A percentile compares a stretch with the other conserved stretches of the same genome.
Evolutionary conservation across 2,888 invertebrate genomes (phyloP).

Genomic region (Achlya flavicornis): DNA sequence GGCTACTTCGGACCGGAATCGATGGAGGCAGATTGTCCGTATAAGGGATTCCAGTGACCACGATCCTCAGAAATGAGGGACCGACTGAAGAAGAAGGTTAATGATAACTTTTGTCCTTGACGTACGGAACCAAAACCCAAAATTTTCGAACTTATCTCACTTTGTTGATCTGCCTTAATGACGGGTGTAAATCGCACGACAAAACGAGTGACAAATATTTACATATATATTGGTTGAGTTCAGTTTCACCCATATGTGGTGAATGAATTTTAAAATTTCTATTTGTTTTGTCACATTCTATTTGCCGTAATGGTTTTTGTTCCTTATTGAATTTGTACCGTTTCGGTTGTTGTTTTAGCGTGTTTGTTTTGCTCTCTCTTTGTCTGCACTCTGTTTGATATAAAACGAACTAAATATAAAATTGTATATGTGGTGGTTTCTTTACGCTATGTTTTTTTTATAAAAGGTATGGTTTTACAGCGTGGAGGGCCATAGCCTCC

Average conservation of each 20-base stretch:
- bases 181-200: not conserved
- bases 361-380: not conserved
- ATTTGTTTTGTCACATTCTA: slow-evolving; percentile 4
- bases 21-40: too few species aligned
- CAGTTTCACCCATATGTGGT: not conserved
- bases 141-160: not conserved
- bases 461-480: not conserved
- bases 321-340: slow-evolving; percentile 13
- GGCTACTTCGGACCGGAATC: too few species aligned
- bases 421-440: not conserved
- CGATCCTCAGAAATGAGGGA: too few species aligned
- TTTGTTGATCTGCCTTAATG: not conserved
- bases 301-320: slow-evolving; percentile 10
- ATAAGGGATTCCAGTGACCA: too few species aligned
- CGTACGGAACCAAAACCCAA: too few species aligned
- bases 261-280: slow-evolving; percentile 11
- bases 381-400: not conserved
- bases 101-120: too few species aligned
- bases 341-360: not conserved
- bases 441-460: not conserved
- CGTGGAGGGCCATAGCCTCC: too few species aligned
- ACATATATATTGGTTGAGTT: slow-evolving; percentile 4
- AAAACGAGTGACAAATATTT: not conserved
- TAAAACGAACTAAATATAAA: not conserved
- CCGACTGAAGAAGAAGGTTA: too few species aligned